Percentiles rank a stretch among this genome's conserved stretches.
phyloP scores from a whole-genome alignment of 2,797 vertebrate genomes.

The Perodicticus potto region DNA sequence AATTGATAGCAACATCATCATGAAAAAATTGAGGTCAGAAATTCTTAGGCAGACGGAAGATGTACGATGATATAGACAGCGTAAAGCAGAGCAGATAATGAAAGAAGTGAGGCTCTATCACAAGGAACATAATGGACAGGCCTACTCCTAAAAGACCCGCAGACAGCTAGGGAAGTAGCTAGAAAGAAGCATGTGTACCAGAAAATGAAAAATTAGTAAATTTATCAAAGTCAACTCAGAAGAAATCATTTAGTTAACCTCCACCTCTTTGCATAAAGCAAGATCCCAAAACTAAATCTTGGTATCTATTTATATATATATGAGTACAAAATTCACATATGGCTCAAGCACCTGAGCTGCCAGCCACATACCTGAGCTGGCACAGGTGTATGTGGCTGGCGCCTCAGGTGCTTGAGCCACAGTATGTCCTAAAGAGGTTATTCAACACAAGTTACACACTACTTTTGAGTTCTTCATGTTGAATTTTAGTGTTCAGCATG shows the following conservation, averaged over 20 bases:
- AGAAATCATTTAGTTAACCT: background rate
- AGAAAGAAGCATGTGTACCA: background rate
- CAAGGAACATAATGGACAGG: background rate
- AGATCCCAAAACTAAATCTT: background rate
- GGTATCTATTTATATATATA: background rate
- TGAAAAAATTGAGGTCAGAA: background rate
- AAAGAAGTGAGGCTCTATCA: background rate
- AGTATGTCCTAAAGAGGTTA: background rate
- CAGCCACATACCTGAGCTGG: no score
- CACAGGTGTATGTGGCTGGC: no score
- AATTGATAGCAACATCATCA: background rate
- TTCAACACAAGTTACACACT: background rate
- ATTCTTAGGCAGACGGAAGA: background rate
- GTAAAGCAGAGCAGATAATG: background rate
- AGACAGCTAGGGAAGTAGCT: background rate
- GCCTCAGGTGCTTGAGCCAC: no score
- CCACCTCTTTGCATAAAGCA: background rate
- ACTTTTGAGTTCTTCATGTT: background rate
- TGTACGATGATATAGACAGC: background rate
- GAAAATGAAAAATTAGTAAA: background rate
- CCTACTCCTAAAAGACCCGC: background rate
- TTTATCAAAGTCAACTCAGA: background rate
- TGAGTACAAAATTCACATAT: no score
- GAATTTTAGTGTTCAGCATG: background rate
- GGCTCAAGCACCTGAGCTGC: no score